Evolutionary conservation across 1,140 invertebrate genomes (phyloP).

Genomic region (Megalopta genalis): DNA sequence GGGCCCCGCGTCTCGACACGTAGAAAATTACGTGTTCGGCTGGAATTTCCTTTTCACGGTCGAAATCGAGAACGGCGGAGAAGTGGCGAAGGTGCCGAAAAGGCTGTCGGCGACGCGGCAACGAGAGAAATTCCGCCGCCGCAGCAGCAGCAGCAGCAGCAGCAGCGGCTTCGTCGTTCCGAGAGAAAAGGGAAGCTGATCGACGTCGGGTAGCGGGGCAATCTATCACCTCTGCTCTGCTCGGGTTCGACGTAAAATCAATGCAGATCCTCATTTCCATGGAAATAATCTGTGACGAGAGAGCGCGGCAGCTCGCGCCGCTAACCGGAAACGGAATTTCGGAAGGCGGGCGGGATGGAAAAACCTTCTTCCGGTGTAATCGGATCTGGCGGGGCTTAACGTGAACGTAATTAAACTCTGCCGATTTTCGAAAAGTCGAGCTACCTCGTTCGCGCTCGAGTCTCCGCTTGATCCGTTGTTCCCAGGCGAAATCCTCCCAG

Average conservation of each 20-base stretch:
- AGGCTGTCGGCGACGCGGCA: too few species aligned
- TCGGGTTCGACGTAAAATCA: conserved; percentile 54
- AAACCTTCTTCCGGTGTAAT: conserved; percentile 18
- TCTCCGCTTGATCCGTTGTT: conserved; percentile 9
- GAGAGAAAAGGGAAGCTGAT: conserved; percentile 28
- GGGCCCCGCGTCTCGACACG: conserved; percentile 13
- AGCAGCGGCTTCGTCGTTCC: conserved; percentile 4
- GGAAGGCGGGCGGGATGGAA: background rate
- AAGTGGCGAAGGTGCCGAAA: background rate
- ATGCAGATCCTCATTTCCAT: conserved; percentile 58
- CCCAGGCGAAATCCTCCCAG: background rate
- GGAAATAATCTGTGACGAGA: conserved; percentile 39
- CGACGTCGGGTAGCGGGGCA: conserved; percentile 38
- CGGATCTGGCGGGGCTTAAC: conserved; percentile 14
- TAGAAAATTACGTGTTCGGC: background rate
- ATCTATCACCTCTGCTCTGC: conserved; percentile 49
- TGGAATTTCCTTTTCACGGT: conserved; percentile 2
- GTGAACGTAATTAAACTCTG: conserved; percentile 57
- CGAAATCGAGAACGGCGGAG: background rate
- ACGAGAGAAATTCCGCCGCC: background rate
- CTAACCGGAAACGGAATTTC: background rate
- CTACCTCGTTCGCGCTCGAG: too few species aligned
- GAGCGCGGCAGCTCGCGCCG: background rate
- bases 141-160: too few species aligned
- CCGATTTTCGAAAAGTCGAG: conserved; percentile 3